Base-by-base conservation (phyloP, 2,797 vertebrate species). In the Kryptopterus vitreolus region DNA sequence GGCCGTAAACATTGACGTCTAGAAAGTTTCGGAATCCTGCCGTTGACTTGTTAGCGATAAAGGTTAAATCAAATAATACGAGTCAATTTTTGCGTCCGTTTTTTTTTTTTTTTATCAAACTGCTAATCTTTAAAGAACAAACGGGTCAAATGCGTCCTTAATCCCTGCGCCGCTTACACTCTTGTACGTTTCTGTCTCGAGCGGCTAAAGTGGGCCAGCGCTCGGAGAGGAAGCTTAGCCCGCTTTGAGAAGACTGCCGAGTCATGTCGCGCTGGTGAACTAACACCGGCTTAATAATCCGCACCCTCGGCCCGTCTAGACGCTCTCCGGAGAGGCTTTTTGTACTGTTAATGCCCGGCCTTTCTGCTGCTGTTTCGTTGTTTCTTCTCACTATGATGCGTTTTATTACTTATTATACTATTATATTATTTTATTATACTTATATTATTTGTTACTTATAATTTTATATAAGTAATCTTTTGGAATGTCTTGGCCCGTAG, bases 221-320 rank as follows among this genome's bases (percentile, higher is more conserved):
- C 63, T 79, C 75, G 76, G 53, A 72, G 33, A 82, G 69, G 77
- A 73, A 70, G 59, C 75, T 85, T 83, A 65, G 83, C 82, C 62
- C 31, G 62, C 53, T n/a, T 7, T 68, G 43, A 52, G 52, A 57
- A 65, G 63, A 69, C 48, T 82, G 77, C 85, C 78, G 78, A 82
- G 80, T 86, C 75, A 46, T 72, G 31, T 18, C 43, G 61, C 78
- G 75, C 65, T 6, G 78, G 35, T n/a, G 50, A 33, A 82, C 68
- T 62, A 57, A 52, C 69, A 78, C n/a, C 66, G 57, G 35, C 59
- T 77, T 77, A 81, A 71, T 77, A 81, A 71, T 73, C 50, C 73
- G 43, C 59, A 31, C 35, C 50, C 43, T 29, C 68, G 13, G 59
- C 52, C 59, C 9, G 35, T 66, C 80, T 78, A 73, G 68, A 81